Evolutionary conservation across 2,888 invertebrate genomes (phyloP).

Genomic region (Alloplasta piceator): DNA sequence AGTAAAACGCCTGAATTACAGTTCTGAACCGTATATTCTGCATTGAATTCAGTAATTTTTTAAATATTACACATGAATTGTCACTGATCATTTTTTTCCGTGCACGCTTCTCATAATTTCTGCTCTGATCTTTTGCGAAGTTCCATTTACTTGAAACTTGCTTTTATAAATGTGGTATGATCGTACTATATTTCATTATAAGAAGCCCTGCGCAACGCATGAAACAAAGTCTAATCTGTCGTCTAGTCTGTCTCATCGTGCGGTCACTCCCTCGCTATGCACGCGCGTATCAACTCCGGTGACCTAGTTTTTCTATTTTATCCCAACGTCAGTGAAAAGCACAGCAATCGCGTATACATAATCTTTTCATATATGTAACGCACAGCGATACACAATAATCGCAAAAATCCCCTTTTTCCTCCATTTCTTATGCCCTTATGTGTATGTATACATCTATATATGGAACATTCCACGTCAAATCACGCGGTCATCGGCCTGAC

Average conservation of each 20-base stretch:
- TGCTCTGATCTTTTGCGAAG: too few species aligned
- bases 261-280: conserved; percentile 46
- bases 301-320: conserved; percentile 61
- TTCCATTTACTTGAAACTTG: too few species aligned
- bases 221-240: conserved; percentile 64
- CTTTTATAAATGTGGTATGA: neutral
- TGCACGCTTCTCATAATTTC: too few species aligned
- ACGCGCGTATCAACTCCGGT: conserved; percentile 58
- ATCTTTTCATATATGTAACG: neutral
- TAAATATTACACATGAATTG: too few species aligned
- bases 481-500: too few species aligned
- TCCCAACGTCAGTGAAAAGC: conserved; percentile 33
- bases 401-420: conserved; percentile 29
- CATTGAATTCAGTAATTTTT: too few species aligned
- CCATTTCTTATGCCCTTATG: neutral
- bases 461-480: too few species aligned
- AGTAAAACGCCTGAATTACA: too few species aligned
- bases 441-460: neutral
- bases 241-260: conserved; percentile 9
- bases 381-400: conserved; percentile 16
- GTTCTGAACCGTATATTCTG: too few species aligned
- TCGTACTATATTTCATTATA: neutral
- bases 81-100: too few species aligned
- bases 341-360: conserved; percentile 22
- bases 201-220: conserved; percentile 11